Percentiles rank a stretch among this genome's conserved stretches.
These are phyloP conservation scores for Morinoia aosen DNA, from an alignment of 2,888 invertebrate genomes.

Conservation along the genomic window DNA sequence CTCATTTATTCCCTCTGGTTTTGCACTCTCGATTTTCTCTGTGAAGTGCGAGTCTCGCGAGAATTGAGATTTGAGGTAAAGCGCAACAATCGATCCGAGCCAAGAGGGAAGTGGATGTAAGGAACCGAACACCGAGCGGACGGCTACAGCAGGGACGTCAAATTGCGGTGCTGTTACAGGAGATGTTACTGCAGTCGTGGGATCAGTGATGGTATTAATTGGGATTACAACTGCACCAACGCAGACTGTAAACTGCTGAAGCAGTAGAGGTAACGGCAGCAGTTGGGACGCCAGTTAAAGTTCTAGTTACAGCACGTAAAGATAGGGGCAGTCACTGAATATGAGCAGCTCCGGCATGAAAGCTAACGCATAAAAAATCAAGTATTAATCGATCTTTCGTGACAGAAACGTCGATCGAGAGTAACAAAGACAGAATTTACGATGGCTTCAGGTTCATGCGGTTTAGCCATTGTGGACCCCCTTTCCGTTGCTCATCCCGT, in stretches of 20 bases:
- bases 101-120: not conserved
- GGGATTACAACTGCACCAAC: not conserved
- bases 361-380: no score
- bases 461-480: no score
- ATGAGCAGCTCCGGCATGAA: no score
- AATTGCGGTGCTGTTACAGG: not conserved
- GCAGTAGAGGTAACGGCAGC: not conserved
- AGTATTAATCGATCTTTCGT: no score
- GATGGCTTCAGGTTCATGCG: no score
- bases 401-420: no score
- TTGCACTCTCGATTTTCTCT: not conserved
- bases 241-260: no score
- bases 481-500: no score
- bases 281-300: not conserved
- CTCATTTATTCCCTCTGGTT: not conserved
- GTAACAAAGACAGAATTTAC: no score
- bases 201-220: not conserved
- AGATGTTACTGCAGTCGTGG: not conserved
- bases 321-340: no score
- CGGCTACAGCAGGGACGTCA: not conserved
- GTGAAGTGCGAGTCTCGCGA: not conserved
- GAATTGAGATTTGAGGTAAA: not conserved
- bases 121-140: not conserved
- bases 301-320: not conserved
- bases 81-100: not conserved